These are phyloP conservation scores for Scylla paramamosain DNA, from an alignment of 1,140 invertebrate genomes.

Conservation along the genomic window DNA sequence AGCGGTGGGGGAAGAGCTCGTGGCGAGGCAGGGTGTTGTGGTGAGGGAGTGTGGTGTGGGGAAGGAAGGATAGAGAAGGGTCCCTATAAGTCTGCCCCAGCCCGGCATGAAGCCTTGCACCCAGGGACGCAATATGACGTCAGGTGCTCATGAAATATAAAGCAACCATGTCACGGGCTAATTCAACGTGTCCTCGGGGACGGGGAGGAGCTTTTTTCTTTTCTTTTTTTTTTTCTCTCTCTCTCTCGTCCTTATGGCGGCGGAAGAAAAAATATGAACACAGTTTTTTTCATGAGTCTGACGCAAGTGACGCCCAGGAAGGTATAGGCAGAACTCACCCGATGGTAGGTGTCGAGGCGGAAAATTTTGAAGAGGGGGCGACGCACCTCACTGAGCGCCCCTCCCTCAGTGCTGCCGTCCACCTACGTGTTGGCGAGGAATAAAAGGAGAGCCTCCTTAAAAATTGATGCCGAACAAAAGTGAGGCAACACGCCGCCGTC, in stretches of 20 bases:
- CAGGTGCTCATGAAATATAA: conserved; percentile 23
- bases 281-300: neutral
- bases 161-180: conserved; percentile 18
- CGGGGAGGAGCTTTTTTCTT: neutral
- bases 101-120: neutral
- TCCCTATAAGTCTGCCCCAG: neutral
- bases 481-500: neutral
- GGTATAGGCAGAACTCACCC: neutral
- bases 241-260: neutral
- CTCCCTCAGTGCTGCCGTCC: neutral
- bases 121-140: conserved; percentile 7
- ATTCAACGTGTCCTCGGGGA: conserved; percentile 20
- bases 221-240: neutral
- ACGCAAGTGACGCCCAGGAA: neutral
- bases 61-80: neutral
- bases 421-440: conserved; percentile 9
- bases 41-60: neutral
- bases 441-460: neutral
- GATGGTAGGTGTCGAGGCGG: neutral
- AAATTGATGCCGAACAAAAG: neutral
- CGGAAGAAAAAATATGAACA: neutral
- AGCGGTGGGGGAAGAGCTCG: neutral
- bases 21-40: neutral
- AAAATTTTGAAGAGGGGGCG: neutral
- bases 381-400: neutral